Evolutionary conservation across 2,888 invertebrate genomes (phyloP).

Genomic region (Heliconius ismenius): DNA sequence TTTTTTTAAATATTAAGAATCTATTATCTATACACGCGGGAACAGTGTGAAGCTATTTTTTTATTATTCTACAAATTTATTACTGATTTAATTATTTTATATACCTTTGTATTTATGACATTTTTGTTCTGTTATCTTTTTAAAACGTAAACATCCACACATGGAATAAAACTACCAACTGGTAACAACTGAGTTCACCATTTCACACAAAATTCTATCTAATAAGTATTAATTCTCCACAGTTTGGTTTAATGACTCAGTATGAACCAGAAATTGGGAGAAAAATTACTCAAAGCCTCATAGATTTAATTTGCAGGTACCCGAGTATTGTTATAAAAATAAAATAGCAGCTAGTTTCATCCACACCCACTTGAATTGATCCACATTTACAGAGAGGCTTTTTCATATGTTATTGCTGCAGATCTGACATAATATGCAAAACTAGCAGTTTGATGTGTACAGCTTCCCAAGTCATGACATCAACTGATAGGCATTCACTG

Average conservation of each 20-base stretch:
- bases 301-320: conserved; percentile 96
- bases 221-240: conserved; percentile 61
- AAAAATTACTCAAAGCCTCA: conserved; percentile 93
- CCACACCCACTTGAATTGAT: conserved; percentile 56
- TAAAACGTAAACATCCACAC: not conserved
- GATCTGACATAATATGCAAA: conserved; percentile 33
- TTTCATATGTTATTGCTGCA: conserved; percentile 47
- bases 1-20: not conserved
- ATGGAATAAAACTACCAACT: not conserved
- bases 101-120: not conserved
- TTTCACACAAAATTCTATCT: conserved; percentile 18
- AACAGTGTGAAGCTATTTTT: no score
- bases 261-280: conserved; percentile 93
- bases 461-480: conserved; percentile 31
- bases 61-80: not conserved
- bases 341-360: conserved; percentile 70
- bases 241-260: conserved; percentile 94
- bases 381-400: conserved; percentile 49
- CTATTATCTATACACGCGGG: not conserved
- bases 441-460: conserved; percentile 29
- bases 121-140: not conserved
- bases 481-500: conserved; percentile 30
- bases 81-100: not conserved
- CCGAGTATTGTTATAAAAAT: conserved; percentile 54
- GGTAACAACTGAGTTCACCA: not conserved